Evolutionary conservation across 2,888 invertebrate species (phyloP).

Genomic region (Caenorhabditis uteleia): DNA sequence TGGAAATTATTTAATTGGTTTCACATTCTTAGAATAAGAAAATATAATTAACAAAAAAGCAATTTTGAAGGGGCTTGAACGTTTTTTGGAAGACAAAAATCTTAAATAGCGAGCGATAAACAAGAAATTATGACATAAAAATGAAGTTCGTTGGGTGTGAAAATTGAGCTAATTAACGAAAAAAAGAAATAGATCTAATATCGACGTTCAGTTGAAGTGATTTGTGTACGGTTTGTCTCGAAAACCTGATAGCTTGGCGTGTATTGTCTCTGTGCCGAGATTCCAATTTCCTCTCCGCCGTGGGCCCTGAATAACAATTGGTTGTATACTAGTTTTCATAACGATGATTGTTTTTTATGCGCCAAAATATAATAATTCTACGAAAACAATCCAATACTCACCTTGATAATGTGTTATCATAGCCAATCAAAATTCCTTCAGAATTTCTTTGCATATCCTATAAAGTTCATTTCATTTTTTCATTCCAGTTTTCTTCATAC

Average conservation of each 20-base stretch:
- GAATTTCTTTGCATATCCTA: constrained; percentile 49
- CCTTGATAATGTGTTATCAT: constrained; percentile 54
- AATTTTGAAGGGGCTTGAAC: too few relatives aligned
- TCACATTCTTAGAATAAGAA: too few relatives aligned
- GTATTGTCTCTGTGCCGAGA: constrained; percentile 28
- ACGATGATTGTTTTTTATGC: too few relatives aligned
- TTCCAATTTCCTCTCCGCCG: constrained; percentile 36
- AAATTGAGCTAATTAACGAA: constrained; percentile 11
- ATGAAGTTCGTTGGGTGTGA: constrained; percentile 17
- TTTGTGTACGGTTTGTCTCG: constrained; percentile 36
- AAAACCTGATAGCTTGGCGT: constrained; percentile 44
- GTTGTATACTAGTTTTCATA: too few relatives aligned
- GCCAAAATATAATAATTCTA: too few relatives aligned
- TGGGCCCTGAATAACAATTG: constrained; percentile 23
- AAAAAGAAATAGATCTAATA: constrained; percentile 20
- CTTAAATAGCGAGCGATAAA: not conserved
- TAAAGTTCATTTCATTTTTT: too few relatives aligned
- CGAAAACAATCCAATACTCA: too few relatives aligned
- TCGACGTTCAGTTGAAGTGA: constrained; percentile 35
- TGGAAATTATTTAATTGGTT: too few relatives aligned
- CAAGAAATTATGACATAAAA: constrained; percentile 17
- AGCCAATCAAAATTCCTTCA: constrained; percentile 48
- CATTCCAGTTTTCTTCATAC: too few relatives aligned
- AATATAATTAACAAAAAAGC: too few relatives aligned
- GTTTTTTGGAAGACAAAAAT: not conserved